Evolutionary conservation across 2,113 vertebrate genomes (phyloP).

Genomic region (Lethenteron camtschaticum): DNA sequence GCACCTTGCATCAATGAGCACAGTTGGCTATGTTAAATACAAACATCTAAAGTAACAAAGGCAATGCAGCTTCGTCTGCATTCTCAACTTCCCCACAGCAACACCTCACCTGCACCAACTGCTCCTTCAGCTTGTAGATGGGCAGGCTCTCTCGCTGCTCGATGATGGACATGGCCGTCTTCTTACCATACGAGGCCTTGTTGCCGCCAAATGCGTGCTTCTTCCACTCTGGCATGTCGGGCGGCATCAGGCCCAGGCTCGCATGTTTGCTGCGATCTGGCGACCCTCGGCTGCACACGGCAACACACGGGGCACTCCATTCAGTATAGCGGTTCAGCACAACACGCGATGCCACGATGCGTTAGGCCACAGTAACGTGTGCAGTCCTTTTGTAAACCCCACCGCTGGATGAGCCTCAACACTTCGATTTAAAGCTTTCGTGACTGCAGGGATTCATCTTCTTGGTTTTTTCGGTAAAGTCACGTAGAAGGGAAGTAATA

Average conservation of each 20-base stretch:
- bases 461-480: too few species aligned
- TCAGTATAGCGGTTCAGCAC: neutral
- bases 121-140: conserved; percentile 91
- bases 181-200: conserved; percentile 93
- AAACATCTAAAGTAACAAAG: too few species aligned
- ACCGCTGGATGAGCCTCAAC: too few species aligned
- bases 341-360: too few species aligned
- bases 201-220: conserved; percentile 93
- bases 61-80: neutral
- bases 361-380: too few species aligned
- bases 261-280: conserved; percentile 95
- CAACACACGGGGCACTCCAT: neutral
- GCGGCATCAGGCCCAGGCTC: conserved; percentile 98
- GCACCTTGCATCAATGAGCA: too few species aligned
- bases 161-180: conserved; percentile 76
- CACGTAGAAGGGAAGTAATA: too few species aligned
- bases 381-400: too few species aligned
- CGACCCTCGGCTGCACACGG: conserved; percentile 44
- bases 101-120: conserved; percentile 57
- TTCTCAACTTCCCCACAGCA: conserved; percentile 7
- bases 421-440: too few species aligned
- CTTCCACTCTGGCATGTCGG: conserved; percentile 96
- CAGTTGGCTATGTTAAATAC: too few species aligned
- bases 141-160: conserved; percentile 93
- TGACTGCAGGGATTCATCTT: too few species aligned